Evolutionary conservation across 2,113 vertebrate genomes (phyloP).

Genomic region (Osmerus eperlanus): DNA sequence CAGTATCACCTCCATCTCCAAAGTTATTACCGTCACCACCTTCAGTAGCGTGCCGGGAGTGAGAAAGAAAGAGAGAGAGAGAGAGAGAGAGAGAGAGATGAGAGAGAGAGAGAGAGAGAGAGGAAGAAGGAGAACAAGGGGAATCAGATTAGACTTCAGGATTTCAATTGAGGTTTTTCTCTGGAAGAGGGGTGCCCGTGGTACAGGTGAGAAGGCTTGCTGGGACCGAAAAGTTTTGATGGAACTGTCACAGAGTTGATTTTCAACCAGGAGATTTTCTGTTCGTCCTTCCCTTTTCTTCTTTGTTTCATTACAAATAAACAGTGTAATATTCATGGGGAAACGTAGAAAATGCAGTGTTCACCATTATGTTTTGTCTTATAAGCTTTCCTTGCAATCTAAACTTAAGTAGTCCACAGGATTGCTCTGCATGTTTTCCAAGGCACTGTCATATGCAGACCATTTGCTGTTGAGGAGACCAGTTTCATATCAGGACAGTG

Average conservation of each 20-base stretch:
- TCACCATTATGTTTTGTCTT: no score
- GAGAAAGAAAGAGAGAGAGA: background rate
- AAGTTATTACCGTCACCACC: conserved; percentile 43
- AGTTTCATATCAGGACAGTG: conserved; percentile 33
- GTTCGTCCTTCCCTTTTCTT: no score
- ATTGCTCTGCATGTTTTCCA: no score
- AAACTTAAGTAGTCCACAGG: no score
- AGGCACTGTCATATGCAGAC: background rate
- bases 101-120: background rate
- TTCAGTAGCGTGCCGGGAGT: background rate
- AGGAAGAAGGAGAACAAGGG: background rate
- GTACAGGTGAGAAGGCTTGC: background rate
- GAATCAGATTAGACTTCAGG: background rate
- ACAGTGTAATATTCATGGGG: no score
- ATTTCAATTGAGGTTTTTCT: conserved; percentile 42
- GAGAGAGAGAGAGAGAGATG: background rate
- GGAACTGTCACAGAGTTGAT: no score
- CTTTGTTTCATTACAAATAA: no score
- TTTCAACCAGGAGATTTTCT: no score
- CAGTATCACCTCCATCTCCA: conserved; percentile 54
- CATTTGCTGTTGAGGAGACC: background rate
- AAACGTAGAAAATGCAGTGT: no score
- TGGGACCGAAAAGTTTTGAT: no score
- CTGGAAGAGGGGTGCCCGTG: conserved; percentile 22
- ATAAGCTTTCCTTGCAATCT: no score